Evolutionary conservation across 1,140 invertebrate genomes (phyloP), one percentile per base, ranked within the genome.

Genomic region (Hylaeus volcanicus): DNA sequence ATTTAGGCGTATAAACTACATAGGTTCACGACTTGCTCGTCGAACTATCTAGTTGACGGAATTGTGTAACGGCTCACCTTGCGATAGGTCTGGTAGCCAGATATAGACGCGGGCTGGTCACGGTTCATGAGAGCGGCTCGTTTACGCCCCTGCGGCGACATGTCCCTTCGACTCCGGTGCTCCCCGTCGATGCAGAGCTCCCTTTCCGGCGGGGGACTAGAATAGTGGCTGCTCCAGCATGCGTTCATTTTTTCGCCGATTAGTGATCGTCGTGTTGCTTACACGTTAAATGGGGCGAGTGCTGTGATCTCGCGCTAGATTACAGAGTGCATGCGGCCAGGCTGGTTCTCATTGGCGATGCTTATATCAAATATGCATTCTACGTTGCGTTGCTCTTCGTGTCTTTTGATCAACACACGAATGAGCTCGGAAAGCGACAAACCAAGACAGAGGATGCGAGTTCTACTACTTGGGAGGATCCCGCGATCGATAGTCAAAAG

Each of bases 121-220:
- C 94, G 93, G 84, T 93, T 92, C 94, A 96, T 95, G 78, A 95
- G 95, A 72, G 95, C 95, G 37, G 95, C 94, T 82, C 96, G 93
- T 90, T 96, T 96, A 79, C 96, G 94, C 84, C 96, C 96, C 85
- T 96, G 95, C 12, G 96, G 96, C 73, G 96, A 96, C 95, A 96
- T 96, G 88, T 97, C 97, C 85, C 96, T 94, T 85, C 96, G 94
- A 83, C 94, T 95, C 74, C 94, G 92, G 86, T 94, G 93, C 74
- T 94, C 93, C 26, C 92, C 92, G 81, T 93, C 93, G 68, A 94
- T 90, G 81, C 92, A 92, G 82, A 94, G 90, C 79, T 95, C 95
- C 78, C 95, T 93, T 88, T 95, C 95, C 69, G 95, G 95, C 48
- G 95, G 95, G 70, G 95, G 95, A 89, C 95, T 96, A 90, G 90